These are phyloP conservation scores for Homarus gammarus DNA, from an alignment of 2,888 invertebrate genomes.

Conservation along the genomic window DNA sequence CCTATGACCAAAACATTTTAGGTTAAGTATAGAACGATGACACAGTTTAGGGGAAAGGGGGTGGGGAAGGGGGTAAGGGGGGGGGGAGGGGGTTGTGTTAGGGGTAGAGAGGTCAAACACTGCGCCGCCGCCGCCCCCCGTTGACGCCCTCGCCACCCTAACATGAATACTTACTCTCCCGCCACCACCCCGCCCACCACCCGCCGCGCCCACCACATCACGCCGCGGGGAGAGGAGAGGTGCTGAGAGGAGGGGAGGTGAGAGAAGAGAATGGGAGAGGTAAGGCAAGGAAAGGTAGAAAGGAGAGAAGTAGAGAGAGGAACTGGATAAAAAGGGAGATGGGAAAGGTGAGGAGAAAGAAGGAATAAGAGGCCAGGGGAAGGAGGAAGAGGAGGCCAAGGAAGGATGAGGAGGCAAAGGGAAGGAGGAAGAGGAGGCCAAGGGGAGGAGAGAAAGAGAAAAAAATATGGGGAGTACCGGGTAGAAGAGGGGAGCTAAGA, in stretches of 20 bases:
- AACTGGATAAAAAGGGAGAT: neutral
- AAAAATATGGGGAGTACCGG: no score
- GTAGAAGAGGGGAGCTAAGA: neutral
- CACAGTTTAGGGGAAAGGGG: no score
- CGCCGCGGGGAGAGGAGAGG: neutral
- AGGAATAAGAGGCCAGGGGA: neutral
- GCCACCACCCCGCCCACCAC: neutral
- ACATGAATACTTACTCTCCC: neutral
- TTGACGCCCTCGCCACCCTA: neutral
- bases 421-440: neutral
- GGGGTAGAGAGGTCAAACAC: neutral
- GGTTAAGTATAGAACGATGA: no score
- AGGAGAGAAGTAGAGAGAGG: neutral
- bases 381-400: neutral
- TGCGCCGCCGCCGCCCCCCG: no score
- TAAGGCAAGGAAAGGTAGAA: neutral
- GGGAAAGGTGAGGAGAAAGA: no score
- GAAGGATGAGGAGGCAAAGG: neutral
- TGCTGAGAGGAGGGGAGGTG: neutral
- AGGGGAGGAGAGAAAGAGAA: neutral
- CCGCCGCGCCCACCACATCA: neutral
- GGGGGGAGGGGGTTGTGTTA: neutral
- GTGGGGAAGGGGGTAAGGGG: no score
- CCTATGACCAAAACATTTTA: no score
- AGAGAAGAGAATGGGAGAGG: neutral